Percentiles rank a stretch among this genome's conserved stretches.
Evolutionary conservation across 2,797 vertebrate genomes (phyloP).

Genomic region (Trematomus bernacchii): DNA sequence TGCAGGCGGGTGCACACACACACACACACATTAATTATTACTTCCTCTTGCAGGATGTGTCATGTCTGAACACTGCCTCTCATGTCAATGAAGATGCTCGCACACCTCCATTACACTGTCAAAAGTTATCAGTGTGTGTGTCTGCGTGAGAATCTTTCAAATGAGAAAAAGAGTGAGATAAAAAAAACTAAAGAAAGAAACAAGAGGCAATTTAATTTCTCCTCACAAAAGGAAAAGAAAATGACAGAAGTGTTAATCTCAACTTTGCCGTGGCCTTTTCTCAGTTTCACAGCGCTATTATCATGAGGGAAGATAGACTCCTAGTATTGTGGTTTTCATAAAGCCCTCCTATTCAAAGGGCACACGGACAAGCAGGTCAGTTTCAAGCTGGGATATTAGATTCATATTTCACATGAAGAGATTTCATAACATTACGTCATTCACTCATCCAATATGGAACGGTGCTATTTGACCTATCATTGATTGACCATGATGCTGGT

Average conservation of each 20-base stretch:
- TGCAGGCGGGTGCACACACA: background rate
- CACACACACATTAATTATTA: conserved; percentile 24
- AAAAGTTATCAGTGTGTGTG: conserved; percentile 42
- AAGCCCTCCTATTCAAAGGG: conserved; percentile 34
- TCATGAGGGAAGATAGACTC: conserved; percentile 43
- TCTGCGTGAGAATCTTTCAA: conserved; percentile 28
- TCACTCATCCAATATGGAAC: conserved; percentile 14
- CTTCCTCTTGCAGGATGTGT: conserved; percentile 30
- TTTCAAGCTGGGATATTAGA: conserved; percentile 50
- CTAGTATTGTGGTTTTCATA: conserved; percentile 46
- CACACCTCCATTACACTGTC: conserved; percentile 49
- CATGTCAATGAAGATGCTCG: conserved; percentile 38
- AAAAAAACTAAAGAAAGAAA: conserved; percentile 10
- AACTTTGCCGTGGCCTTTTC: conserved; percentile 28
- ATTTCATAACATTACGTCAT: background rate
- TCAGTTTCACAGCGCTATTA: conserved; percentile 47
- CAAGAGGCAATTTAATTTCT: conserved; percentile 53
- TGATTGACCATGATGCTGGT: conserved; percentile 1
- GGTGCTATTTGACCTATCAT: conserved; percentile 10
- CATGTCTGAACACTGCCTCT: conserved; percentile 48
- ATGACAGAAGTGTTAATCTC: conserved; percentile 52
- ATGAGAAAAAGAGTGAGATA: conserved; percentile 30
- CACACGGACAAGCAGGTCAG: conserved; percentile 39
- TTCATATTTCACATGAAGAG: conserved; percentile 30
- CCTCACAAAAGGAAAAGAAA: conserved; percentile 33